A percentile compares a stretch with the other conserved stretches of the same genome.
Evolutionary conservation across 2,797 vertebrate species (phyloP).

Genomic region (Myiotriccus ornatus): DNA sequence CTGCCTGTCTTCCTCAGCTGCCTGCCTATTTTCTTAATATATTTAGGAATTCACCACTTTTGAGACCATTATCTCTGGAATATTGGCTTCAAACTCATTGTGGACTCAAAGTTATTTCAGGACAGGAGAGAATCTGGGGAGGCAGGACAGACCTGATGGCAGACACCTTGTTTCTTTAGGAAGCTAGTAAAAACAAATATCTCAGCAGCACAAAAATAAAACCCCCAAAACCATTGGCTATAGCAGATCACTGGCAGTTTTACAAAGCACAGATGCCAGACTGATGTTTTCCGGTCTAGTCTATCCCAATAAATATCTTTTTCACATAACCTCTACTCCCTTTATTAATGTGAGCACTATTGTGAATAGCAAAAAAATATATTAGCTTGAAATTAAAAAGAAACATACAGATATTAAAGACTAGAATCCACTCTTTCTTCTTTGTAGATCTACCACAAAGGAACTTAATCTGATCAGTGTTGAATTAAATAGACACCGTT

Average conservation of each 20-base stretch:
- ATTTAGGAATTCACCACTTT: neutral
- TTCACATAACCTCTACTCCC: neutral
- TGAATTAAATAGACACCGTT: neutral
- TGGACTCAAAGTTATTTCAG: neutral
- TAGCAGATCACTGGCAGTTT: neutral
- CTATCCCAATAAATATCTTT: neutral
- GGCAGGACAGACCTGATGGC: neutral
- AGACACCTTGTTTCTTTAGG: neutral
- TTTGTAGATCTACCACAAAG: slow-evolving; percentile 3
- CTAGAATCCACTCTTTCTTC: neutral
- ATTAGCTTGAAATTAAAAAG: slow-evolving; percentile 33
- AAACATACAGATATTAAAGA: neutral
- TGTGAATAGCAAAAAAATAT: neutral
- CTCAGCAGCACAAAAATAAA: neutral
- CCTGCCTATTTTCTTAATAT: neutral
- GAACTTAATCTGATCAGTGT: slow-evolving; percentile 36
- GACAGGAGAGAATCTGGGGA: neutral
- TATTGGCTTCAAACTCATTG: neutral
- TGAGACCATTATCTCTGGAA: neutral
- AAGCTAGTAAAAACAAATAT: neutral
- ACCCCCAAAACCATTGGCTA: neutral
- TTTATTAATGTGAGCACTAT: neutral
- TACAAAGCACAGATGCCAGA: neutral
- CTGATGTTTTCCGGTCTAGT: neutral
- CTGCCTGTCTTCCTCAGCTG: neutral